A percentile compares a stretch with the other conserved stretches of the same genome.
Conservation (phyloP, 2,113 vertebrate species). For the Plecotus auritus region DNA sequence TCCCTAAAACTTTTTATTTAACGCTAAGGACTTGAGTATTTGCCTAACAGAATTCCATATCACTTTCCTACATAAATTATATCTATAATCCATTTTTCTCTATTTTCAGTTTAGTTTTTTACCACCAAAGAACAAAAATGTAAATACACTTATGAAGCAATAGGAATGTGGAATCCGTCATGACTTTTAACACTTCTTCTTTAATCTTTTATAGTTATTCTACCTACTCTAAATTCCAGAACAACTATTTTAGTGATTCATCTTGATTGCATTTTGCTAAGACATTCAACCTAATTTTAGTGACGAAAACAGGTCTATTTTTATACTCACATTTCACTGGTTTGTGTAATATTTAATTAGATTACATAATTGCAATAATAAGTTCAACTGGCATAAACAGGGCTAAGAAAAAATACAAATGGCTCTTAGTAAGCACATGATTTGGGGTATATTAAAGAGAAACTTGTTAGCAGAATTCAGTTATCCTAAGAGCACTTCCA, state of each 20-base stretch:
- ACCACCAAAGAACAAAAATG: constrained; percentile 7
- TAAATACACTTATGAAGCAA: not conserved
- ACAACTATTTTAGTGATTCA: not conserved
- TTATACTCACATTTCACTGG: not conserved
- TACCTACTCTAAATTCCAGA: not conserved
- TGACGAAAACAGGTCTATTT: not conserved
- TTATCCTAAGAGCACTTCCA: not conserved
- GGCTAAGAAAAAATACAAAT: not conserved
- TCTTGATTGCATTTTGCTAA: constrained; percentile 12
- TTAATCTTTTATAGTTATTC: not conserved
- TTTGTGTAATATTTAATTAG: constrained; percentile 45
- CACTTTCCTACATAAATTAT: constrained; percentile 20
- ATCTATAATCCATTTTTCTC: constrained; percentile 19
- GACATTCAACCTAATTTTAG: constrained; percentile 2
- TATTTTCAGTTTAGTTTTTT: constrained; percentile 5
- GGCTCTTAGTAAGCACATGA: not conserved
- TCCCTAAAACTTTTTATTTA: not conserved
- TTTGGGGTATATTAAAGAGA: not conserved
- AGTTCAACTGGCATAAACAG: not conserved
- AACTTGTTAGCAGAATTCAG: not conserved
- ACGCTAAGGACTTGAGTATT: not conserved
- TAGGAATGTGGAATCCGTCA: not conserved
- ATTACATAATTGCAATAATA: constrained; percentile 26
- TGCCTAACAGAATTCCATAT: not conserved
- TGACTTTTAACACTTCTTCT: constrained; percentile 41